phyloP scores from a whole-genome alignment of 2,113 vertebrate genomes.

The Globicephala melas region DNA sequence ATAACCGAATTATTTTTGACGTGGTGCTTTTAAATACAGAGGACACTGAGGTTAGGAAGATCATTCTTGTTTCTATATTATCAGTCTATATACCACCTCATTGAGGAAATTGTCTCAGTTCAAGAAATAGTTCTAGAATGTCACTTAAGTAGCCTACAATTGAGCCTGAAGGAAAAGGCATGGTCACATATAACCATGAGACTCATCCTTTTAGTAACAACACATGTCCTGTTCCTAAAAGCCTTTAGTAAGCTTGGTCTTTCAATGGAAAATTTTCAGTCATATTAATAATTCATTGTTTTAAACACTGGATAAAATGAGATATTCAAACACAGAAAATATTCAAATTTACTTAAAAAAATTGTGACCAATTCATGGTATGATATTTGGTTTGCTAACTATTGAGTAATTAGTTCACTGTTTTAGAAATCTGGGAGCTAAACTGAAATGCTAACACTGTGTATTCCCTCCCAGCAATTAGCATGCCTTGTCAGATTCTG shows the following conservation, averaged over 20 bases:
- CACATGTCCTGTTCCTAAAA: not conserved
- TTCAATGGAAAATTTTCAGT: not conserved
- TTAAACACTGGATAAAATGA: not conserved
- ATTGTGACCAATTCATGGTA: not conserved
- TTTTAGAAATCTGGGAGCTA: not conserved
- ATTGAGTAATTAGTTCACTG: not conserved
- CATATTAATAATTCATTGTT: slow-evolving; percentile 15
- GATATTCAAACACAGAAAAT: not conserved
- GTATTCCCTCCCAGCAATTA: not conserved
- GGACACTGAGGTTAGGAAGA: not conserved
- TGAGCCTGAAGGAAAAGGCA: not conserved
- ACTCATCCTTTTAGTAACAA: no score
- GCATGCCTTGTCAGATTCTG: not conserved
- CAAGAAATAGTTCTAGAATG: not conserved
- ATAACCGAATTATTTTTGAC: not conserved
- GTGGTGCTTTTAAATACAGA: not conserved
- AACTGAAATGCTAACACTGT: not conserved
- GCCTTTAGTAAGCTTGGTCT: not conserved
- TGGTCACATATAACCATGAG: not conserved
- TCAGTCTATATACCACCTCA: not conserved
- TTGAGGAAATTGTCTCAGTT: not conserved
- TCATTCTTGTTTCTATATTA: not conserved
- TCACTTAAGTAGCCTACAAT: fast-evolving
- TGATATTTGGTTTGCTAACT: not conserved
- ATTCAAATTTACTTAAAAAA: not conserved